Evolutionary conservation across 2,113 vertebrate genomes (phyloP), one percentile per base, ranked within the genome.

Genomic region (Coryphaenoides rupestris): DNA sequence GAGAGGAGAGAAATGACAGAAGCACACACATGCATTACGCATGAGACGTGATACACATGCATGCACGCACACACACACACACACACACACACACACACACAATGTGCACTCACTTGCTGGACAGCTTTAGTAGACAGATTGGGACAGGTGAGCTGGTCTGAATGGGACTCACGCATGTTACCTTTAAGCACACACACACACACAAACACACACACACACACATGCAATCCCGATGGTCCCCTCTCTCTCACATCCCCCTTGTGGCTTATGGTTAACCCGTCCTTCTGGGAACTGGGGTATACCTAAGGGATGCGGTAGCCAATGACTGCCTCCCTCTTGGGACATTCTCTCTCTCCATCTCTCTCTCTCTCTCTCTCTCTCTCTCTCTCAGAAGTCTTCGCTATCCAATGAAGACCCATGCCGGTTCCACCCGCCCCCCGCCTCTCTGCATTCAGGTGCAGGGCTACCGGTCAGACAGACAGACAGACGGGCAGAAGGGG

Each of bases 141-240:
- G 78, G 87, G 88, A 87, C 88, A 91, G 79, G 83, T 84, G 76
- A 82, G 79, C 77, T 77, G 79, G 82, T 81, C 77, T 73, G 58
- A 85, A 80, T 76, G 80, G n/a, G 86, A 85, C 77, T 66, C 66
- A 80, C 58, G 73, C 84, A 73, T 86, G 89, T 85, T 79, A 58
- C 64, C 16, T 21, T 47, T 54, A 63, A 21, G 5, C 58, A 14
- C 57, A 12, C 40, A 58, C 60, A 45, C 21, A 54, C 40, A 60
- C 68, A 61, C 65, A 49, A 55, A 65, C 55, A 60, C 63, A 69
- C 78, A 69, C 62, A 67, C 63, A 63, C 74, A 16, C 21, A 33
- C 55, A 21, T 63, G 58, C 63, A 16, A 53, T 50, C 24, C 15
- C 26, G 10, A 33, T 33, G 6, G 2, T 5, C 28, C 28, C 28